phyloP scores from a whole-genome alignment of 1,140 invertebrate genomes.

The Drosophila paulistorum region DNA sequence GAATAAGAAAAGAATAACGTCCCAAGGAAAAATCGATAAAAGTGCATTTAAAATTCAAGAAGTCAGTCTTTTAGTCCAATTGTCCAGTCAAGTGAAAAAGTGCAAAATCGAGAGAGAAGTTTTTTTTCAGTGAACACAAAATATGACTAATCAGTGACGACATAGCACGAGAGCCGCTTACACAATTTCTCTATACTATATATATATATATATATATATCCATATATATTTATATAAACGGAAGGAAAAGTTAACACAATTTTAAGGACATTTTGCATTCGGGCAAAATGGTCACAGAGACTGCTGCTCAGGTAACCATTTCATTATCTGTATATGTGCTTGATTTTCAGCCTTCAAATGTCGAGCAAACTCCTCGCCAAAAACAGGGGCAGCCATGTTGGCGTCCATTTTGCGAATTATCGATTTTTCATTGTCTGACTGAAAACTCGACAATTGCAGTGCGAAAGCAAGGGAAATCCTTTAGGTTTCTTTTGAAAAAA shows the following conservation, averaged over 20 bases:
- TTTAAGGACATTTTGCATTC: conserved; percentile 36
- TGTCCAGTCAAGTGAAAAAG: conserved; percentile 25
- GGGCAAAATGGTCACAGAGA: conserved; percentile 81
- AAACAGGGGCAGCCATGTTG: conserved; percentile 72
- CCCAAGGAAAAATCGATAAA: conserved; percentile 77
- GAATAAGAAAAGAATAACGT: too few relatives aligned
- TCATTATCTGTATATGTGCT: conserved; percentile 6
- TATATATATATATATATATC: conserved; percentile 37
- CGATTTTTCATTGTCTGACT: conserved; percentile 72
- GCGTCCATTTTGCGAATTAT: conserved; percentile 81
- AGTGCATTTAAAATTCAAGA: conserved; percentile 74
- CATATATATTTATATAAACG: conserved; percentile 31
- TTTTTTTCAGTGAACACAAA: conserved; percentile 53
- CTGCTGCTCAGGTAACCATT: conserved; percentile 80
- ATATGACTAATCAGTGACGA: conserved; percentile 83
- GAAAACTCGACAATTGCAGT: conserved; percentile 21
- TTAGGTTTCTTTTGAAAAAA: not conserved
- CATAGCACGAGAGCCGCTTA: conserved; percentile 70
- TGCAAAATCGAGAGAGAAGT: conserved; percentile 37
- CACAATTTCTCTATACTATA: conserved; percentile 79
- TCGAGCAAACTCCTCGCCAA: conserved; percentile 13
- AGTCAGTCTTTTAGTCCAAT: conserved; percentile 7
- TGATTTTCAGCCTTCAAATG: conserved; percentile 18
- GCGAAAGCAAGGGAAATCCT: conserved; percentile 24
- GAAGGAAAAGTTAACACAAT: conserved; percentile 26